Evolutionary conservation across 37 sponge, comb jelly and placozoan genomes (phyloP), one percentile per base, ranked within the genome.

Genomic region (Cliona cf. orientalis): DNA sequence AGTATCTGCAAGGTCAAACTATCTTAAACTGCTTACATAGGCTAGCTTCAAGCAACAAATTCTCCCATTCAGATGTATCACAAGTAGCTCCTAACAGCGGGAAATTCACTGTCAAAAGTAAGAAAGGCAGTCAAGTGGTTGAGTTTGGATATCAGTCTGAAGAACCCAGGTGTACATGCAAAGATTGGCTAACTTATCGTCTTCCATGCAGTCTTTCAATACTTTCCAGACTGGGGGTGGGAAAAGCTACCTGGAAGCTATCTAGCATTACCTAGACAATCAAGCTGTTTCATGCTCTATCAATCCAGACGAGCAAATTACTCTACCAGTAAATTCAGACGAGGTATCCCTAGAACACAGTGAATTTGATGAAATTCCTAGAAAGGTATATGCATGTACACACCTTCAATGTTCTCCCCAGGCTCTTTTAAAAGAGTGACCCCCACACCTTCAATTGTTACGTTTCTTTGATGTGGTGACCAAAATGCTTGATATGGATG

Each of bases 21-120:
- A 59, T 74, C 5, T 34, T 53, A 55, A 57, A 74, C 60, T 58
- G 58, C 55, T 37, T 53, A 33, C 58, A 74, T 22, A 61, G 76
- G 33, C 6, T 11, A 74, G 26, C 76, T 12, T 31, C 29, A 12
- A 33, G 37, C 56, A 59, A 59, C 33, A 26, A 53, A 14, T 74
- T 9, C 9, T 5, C 7, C 6, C 6, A 77, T 3, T 6, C 14
- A 26, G 26, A 65, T 77, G 55, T 42, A 45, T 6, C 12, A 37
- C 39, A 43, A 25, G n/a, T n/a, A n/a, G n/a, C n/a, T n/a, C n/a
- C n/a, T n/a, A n/a, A n/a, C n/a, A n/a, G n/a, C n/a, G n/a, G n/a
- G n/a, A 46, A 9, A 32, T 69, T 69, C 36, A 41, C 23, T 36
- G 70, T 69, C n/a, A 4, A 37, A 32, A 25, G 40, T 5, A 69